Evolutionary conservation across 2,888 invertebrate genomes (phyloP).

Genomic region (Horisme vitalbata): DNA sequence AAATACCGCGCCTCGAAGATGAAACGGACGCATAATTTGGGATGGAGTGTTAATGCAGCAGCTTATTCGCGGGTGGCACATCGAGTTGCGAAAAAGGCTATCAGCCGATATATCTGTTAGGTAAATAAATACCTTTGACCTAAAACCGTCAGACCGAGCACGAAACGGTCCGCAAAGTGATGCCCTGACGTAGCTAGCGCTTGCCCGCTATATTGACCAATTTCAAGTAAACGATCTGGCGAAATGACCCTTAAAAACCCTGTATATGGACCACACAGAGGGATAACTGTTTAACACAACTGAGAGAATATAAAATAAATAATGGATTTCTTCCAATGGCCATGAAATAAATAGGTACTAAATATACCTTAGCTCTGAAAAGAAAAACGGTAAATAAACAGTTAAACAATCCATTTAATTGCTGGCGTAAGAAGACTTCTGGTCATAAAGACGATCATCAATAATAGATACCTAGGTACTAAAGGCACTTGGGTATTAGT

Average conservation of each 20-base stretch:
- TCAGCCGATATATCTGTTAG: slow-evolving; percentile 56
- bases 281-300: slow-evolving; percentile 27
- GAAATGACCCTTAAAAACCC: slow-evolving; percentile 30
- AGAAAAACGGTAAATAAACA: slow-evolving; percentile 20
- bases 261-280: slow-evolving; percentile 30
- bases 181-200: slow-evolving; percentile 39
- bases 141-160: slow-evolving; percentile 58
- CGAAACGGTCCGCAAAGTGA: slow-evolving; percentile 54
- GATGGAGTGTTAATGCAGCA: slow-evolving; percentile 44
- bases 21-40: slow-evolving; percentile 38
- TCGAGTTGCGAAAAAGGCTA: slow-evolving; percentile 53
- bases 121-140: slow-evolving; percentile 73
- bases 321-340: slow-evolving; percentile 19
- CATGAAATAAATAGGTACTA: slow-evolving; percentile 11
- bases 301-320: slow-evolving; percentile 24
- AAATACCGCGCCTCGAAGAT: slow-evolving; percentile 54
- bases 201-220: slow-evolving; percentile 42
- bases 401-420: slow-evolving; percentile 20
- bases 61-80: slow-evolving; percentile 51
- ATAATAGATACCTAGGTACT: too few relatives aligned
- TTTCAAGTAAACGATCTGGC: slow-evolving; percentile 34
- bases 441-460: slow-evolving; percentile 16
- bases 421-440: slow-evolving; percentile 13
- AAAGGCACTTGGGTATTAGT: too few relatives aligned
- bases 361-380: slow-evolving; percentile 9